Conservation (phyloP, 2,797 vertebrate species). For the Cheirogaleus major region DNA sequence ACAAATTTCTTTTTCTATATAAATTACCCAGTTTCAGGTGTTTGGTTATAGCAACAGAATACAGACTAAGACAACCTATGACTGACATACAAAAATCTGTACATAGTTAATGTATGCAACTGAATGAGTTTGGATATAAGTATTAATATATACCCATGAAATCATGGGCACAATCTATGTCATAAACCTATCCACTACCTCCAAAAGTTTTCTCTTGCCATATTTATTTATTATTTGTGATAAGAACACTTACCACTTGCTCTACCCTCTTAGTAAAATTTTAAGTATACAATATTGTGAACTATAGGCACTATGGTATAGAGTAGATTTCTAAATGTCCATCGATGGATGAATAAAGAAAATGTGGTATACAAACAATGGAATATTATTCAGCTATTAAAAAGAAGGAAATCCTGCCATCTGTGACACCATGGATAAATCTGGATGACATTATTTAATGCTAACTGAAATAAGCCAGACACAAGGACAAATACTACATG, state of each 20-base stretch:
- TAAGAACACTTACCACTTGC: not conserved
- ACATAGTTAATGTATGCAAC: not conserved
- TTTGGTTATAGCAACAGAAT: not conserved
- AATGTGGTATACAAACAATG: not conserved
- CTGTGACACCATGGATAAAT: not conserved
- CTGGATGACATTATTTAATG: not conserved
- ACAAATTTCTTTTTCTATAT: not conserved
- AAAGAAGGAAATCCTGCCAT: not conserved
- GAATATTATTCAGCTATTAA: not conserved
- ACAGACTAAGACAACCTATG: not conserved
- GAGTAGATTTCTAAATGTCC: not conserved
- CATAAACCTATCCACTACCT: not conserved
- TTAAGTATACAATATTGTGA: not conserved
- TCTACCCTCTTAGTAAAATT: not conserved
- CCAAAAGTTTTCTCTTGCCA: not conserved
- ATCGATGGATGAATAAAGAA: not conserved
- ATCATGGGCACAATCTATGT: not conserved
- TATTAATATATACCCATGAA: not conserved
- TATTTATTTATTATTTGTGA: not conserved
- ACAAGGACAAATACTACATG: not conserved
- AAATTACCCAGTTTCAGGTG: not conserved
- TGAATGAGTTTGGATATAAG: not conserved
- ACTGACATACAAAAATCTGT: not conserved
- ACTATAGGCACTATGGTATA: not conserved
- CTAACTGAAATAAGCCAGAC: not conserved